Evolutionary conservation across 1,140 invertebrate genomes (phyloP).

Genomic region (Agraylea sexmaculata): DNA sequence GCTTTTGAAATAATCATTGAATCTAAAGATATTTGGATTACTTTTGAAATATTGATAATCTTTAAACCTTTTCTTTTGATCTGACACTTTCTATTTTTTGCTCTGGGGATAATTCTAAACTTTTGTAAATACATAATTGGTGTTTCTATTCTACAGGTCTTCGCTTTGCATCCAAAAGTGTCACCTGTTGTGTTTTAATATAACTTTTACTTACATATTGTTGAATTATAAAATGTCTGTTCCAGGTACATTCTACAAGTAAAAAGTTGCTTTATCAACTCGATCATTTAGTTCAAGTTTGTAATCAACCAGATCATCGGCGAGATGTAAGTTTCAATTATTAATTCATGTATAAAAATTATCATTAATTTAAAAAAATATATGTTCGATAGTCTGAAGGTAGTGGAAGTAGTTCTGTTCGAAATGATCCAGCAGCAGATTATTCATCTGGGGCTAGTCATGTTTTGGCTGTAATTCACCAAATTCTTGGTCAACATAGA

Average conservation of each 20-base stretch:
- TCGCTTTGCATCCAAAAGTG: no score
- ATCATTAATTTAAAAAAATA: conserved; percentile 5
- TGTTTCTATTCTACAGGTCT: no score
- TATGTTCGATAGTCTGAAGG: conserved; percentile 23
- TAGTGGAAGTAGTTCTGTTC: conserved; percentile 42
- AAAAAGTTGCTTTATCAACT: conserved; percentile 93
- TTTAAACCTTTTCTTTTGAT: no score
- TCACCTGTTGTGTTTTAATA: no score
- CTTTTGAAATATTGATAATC: no score
- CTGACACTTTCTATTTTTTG: no score
- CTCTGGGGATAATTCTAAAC: no score
- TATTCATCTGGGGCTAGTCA: conserved; percentile 89
- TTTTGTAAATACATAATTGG: no score
- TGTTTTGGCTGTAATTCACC: conserved; percentile 80
- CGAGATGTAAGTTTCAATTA: conserved; percentile 28
- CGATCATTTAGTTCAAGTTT: conserved; percentile 90
- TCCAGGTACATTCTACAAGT: conserved; percentile 87
- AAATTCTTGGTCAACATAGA: conserved; percentile 88
- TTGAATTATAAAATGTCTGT: no score
- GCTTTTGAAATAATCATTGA: no score
- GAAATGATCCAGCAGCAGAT: conserved; percentile 83
- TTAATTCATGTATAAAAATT: conserved; percentile 1
- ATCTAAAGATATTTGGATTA: no score
- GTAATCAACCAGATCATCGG: conserved; percentile 71
- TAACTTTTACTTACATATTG: no score